Base-by-base conservation (phyloP, 2,888 invertebrate genomes). In the Pandemis cinnamomeana region DNA sequence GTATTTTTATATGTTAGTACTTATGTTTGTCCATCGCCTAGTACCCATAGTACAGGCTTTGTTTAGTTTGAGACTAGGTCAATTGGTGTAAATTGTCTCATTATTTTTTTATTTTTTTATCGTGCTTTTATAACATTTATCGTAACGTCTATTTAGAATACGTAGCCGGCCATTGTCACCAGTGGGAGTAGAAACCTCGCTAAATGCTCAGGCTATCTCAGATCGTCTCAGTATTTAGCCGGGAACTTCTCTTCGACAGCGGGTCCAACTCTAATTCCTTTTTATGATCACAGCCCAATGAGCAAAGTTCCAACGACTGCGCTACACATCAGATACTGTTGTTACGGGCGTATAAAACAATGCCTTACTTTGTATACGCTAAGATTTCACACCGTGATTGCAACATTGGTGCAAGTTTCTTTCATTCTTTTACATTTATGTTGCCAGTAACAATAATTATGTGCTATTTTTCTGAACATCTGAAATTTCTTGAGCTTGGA, bases 211-310 rank as follows among this genome's bases (percentile, higher is more conserved):
- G 27, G 58, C 58, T 27, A 27, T 58, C 20, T 58, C 27, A 11
- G 58, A 58, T 58, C 58, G 58, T 58, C 27, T 58, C 58, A 58
- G 58, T 58, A 58, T 58, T 58, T 58, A 58, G 58, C 58, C 27
- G 58, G 27, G 27, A 58, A 58, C 58, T 58, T 58, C 58, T 58
- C 58, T 58, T 27, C n/a, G 20, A 0, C 67, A 20, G 6, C 44
- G 44, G 63, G 41, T n/a, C 55, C 64, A 70, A 70, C 27, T 60
- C 70, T 73, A 73, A 70, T 66, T 72, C 63, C 55, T 69, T 73
- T 73, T 73, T 73, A 73, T 66, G 73, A 61, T 70, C 69, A 48
- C 36, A 15, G 51, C 72, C 42, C 61, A 66, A 73, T 60, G 73
- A 48, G 64, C 69, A 60, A 73, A 73, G 73, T 73, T 73, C 41